Base-by-base conservation (phyloP, 2,797 vertebrate genomes). In the Enoplosus armatus region DNA sequence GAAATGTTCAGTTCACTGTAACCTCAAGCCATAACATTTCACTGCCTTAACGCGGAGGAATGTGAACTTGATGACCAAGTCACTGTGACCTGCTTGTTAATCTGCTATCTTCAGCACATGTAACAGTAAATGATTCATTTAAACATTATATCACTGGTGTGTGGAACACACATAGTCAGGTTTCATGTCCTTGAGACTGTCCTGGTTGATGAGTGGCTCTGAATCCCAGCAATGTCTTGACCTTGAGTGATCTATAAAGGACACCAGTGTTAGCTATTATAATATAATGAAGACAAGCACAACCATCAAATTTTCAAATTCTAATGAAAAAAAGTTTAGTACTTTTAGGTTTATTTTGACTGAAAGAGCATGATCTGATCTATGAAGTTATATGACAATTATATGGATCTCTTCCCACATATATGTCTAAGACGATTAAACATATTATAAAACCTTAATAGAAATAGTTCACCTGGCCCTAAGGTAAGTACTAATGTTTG, bases 31-130 rank as follows among this genome's bases (percentile, higher is more conserved):
- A 80, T 92, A 89, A 92, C 90, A 74, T 39, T 14, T 75, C 47
- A 74, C 37, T 56, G 51, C 53, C n/a, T 58, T 50, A 20, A 75
- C 70, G 41, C 56, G 53, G 41, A 72, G 22, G 60, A 85, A 86
- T 43, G 47, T 86, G 70, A 87, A 79, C 70, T 77, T 29, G 2
- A 66, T 67, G 80, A 79, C 71, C 29, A 48, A 55, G 85, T 92
- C 90, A 89, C 61, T 2, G 67, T 91, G 90, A 93, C 91, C 91
- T 84, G 78, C 64, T 71, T 54, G 72, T 74, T 61, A 86, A 82
- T 74, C 59, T 75, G 47, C 41, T 37, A 37, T 81, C 71, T 78
- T 61, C 37, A 76, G 64, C 62, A 78, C 37, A 45, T 31, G 12
- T 27, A 27, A 81, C 53, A 37, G 83, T 87, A 37, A 86, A 86